Evolutionary conservation across 1,140 invertebrate genomes (phyloP).

Genomic region (Drusus annulatus): DNA sequence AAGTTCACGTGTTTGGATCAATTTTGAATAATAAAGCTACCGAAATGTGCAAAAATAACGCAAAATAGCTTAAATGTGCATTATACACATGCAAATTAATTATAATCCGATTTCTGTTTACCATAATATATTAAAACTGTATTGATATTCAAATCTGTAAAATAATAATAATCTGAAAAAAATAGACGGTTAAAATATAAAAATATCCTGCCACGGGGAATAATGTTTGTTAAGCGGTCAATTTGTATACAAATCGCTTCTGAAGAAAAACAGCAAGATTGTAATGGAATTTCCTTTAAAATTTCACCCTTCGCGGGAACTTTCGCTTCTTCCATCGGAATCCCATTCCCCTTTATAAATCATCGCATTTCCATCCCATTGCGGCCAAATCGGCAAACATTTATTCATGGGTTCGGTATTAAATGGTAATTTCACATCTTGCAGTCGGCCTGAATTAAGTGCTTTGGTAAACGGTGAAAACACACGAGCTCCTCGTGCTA

Average conservation of each 20-base stretch:
- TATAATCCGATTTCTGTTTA: too few species aligned
- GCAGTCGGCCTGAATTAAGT: conserved; percentile 38
- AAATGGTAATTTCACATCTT: conserved; percentile 53
- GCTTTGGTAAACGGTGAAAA: background rate
- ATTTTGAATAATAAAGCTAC: too few species aligned
- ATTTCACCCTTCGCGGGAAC: background rate
- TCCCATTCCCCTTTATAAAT: conserved; percentile 50
- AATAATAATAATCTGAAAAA: too few species aligned
- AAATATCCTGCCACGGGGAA: too few species aligned
- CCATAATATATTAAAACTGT: too few species aligned
- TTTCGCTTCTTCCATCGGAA: background rate
- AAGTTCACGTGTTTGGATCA: too few species aligned
- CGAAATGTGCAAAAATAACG: too few species aligned
- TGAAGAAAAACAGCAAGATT: conserved; percentile 9
- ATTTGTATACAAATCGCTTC: conserved; percentile 6
- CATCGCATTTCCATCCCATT: conserved; percentile 51
- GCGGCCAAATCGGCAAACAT: conserved; percentile 47
- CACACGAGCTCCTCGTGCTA: too few species aligned
- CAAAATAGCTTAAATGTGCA: too few species aligned
- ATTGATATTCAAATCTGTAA: too few species aligned
- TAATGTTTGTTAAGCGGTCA: background rate
- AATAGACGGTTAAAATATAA: too few species aligned
- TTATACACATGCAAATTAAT: too few species aligned
- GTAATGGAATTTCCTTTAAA: background rate
- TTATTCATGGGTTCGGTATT: conserved; percentile 47